Percentiles rank a stretch among this genome's conserved stretches.
These are phyloP conservation scores for Xyrauchen texanus DNA, from an alignment of 2,113 vertebrate species.

Conservation along the genomic window DNA sequence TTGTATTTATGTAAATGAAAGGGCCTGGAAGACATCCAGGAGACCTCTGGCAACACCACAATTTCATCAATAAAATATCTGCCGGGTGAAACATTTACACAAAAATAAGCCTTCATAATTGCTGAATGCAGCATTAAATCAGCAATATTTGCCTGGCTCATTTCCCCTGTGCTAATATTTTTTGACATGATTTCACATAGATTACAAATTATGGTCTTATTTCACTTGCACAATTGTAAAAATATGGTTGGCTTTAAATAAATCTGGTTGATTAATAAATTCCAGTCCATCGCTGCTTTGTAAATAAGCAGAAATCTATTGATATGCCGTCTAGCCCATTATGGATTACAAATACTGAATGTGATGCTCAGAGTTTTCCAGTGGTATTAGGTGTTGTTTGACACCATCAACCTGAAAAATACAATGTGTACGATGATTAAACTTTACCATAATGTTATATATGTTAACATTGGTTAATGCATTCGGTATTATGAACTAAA, in stretches of 20 bases:
- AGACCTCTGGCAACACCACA: constrained; percentile 42
- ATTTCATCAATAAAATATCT: constrained; percentile 50
- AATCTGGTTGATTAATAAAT: constrained; percentile 40
- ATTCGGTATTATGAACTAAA: no score
- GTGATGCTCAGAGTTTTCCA: constrained; percentile 29
- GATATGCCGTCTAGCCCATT: constrained; percentile 50
- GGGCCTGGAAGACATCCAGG: constrained; percentile 27
- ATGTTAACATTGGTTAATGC: no score
- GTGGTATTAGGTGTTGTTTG: constrained; percentile 5
- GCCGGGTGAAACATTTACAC: constrained; percentile 45
- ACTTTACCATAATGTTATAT: no score
- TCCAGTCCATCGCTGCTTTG: constrained; percentile 47
- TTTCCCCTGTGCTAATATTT: background rate
- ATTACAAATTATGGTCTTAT: background rate
- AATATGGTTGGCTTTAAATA: no score
- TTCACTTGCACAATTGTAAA: background rate
- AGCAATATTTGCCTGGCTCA: background rate
- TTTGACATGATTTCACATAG: background rate
- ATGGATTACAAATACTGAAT: constrained; percentile 14
- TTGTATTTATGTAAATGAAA: constrained; percentile 40
- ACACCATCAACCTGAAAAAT: background rate
- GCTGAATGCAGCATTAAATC: constrained; percentile 40
- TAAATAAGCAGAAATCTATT: constrained; percentile 61
- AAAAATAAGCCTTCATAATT: constrained; percentile 44
- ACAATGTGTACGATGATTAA: background rate